These are phyloP conservation scores for Neodon shergylaensis DNA, from an alignment of 2,113 vertebrate genomes.

Conservation along the genomic window DNA sequence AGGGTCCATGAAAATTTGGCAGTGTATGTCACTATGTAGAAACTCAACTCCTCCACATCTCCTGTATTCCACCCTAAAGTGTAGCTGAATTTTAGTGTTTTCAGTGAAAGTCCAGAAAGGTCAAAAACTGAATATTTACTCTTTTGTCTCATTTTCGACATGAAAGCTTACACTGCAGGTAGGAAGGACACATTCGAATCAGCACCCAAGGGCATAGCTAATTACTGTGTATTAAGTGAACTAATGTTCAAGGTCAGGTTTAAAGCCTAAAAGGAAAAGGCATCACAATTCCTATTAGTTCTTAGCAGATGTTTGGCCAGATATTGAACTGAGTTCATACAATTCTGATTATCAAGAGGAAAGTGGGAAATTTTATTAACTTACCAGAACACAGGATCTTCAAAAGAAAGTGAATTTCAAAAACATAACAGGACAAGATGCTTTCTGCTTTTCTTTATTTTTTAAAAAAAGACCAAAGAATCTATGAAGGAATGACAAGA, in stretches of 20 bases:
- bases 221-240: not conserved
- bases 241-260: not conserved
- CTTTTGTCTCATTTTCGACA: not conserved
- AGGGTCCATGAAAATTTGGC: too few species aligned
- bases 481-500: not conserved
- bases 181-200: not conserved
- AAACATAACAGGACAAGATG: not conserved
- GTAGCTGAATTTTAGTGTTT: not conserved
- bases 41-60: not conserved
- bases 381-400: not conserved
- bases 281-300: not conserved
- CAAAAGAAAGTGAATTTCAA: not conserved
- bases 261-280: not conserved
- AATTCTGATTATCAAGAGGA: not conserved
- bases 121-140: not conserved
- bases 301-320: not conserved
- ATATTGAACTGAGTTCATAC: not conserved
- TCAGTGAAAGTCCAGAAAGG: not conserved
- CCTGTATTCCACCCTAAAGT: not conserved
- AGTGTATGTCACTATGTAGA: fast-evolving
- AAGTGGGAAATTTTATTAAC: not conserved
- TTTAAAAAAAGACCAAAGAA: not conserved
- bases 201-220: not conserved
- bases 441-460: not conserved
- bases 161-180: not conserved